A percentile compares a stretch with the other conserved stretches of the same genome.
phyloP scores from a whole-genome alignment of 2,888 invertebrate genomes.

The Agonopterix heracliana region DNA sequence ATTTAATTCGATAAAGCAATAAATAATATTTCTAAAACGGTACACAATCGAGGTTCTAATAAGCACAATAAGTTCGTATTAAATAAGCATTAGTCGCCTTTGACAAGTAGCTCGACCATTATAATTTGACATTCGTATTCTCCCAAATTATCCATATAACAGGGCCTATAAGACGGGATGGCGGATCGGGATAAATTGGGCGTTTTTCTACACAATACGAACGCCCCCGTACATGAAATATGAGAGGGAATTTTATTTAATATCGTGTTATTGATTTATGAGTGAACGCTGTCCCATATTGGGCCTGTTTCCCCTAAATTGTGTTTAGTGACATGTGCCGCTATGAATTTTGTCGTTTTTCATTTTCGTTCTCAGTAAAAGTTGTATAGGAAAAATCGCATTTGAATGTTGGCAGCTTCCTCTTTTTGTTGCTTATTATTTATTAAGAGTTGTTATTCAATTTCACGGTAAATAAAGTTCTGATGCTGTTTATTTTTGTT shows the following conservation, averaged over 20 bases:
- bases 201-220: conserved; percentile 45
- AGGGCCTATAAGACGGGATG: conserved; percentile 12
- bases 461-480: too few relatives aligned
- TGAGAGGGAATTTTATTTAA: conserved; percentile 64
- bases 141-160: not conserved
- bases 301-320: conserved; percentile 28
- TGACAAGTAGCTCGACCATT: conserved; percentile 40
- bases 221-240: conserved; percentile 45
- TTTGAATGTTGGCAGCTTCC: not conserved
- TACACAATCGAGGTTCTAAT: conserved; percentile 48
- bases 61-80: conserved; percentile 58
- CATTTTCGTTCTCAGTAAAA: conserved; percentile 5
- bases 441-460: not conserved
- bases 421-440: not conserved
- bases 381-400: not conserved
- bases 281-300: conserved; percentile 32
- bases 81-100: conserved; percentile 53
- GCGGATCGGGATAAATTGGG: conserved; percentile 32
- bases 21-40: conserved; percentile 41
- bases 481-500: not conserved
- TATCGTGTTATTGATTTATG: conserved; percentile 69
- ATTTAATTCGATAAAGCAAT: conserved; percentile 17
- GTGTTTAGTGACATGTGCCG: conserved; percentile 43
- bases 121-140: conserved; percentile 22
- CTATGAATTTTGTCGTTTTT: conserved; percentile 37